A percentile compares a stretch with the other conserved stretches of the same genome.
Conservation (phyloP, 2,888 invertebrate species). For the Lepetodrilus schrolli region DNA sequence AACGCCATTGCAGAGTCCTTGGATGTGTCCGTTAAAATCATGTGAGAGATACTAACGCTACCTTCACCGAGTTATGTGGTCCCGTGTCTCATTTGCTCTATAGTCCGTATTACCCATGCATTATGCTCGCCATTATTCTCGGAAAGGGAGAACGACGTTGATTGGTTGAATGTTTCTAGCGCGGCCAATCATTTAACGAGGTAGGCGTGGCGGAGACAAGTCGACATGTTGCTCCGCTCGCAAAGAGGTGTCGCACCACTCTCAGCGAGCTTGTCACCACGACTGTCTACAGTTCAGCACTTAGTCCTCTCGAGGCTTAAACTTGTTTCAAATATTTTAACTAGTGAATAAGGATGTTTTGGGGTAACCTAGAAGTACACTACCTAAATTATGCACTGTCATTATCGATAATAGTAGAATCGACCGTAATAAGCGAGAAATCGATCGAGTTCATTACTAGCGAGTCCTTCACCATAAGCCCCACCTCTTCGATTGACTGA, state of each 20-base stretch:
- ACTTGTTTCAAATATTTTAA: no score
- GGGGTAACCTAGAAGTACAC: no score
- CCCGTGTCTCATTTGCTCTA: background rate
- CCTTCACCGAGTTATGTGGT: background rate
- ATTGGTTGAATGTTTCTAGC: background rate
- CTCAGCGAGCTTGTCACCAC: background rate
- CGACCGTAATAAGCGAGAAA: background rate
- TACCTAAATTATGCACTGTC: no score
- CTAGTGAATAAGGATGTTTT: no score
- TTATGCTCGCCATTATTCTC: constrained; percentile 10
- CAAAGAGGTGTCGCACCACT: constrained; percentile 19
- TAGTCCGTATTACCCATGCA: constrained; percentile 10
- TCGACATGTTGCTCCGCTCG: background rate
- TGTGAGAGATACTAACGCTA: constrained; percentile 9
- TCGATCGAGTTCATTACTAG: background rate
- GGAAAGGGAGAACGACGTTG: background rate
- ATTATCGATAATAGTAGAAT: no score
- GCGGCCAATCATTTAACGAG: constrained; percentile 20
- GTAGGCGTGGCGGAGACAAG: constrained; percentile 3
- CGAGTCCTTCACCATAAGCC: background rate
- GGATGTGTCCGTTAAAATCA: constrained; percentile 10
- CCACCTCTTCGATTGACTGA: constrained; percentile 3
- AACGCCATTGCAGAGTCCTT: constrained; percentile 57
- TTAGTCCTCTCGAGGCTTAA: no score
- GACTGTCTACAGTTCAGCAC: no score